Percentiles rank a stretch among this genome's conserved stretches.
These are phyloP conservation scores for Caenorhabditis latens DNA, from an alignment of 1,140 invertebrate species.

Conservation along the genomic window DNA sequence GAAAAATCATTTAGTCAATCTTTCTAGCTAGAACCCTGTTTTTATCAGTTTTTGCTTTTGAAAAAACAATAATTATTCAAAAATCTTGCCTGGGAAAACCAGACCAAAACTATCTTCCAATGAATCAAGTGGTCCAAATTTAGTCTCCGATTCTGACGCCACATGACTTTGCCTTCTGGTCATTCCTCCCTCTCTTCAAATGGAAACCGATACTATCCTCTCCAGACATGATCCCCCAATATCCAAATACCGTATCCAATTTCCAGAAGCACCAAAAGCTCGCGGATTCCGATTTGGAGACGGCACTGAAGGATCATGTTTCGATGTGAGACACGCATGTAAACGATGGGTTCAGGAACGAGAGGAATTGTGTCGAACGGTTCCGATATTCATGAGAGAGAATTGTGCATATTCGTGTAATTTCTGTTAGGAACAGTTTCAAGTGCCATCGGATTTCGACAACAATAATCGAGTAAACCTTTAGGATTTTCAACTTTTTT, in stretches of 20 bases:
- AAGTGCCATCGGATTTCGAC: no score
- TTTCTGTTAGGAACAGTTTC: conserved; percentile 64
- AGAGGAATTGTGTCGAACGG: conserved; percentile 73
- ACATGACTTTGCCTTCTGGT: no score
- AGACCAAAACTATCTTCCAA: no score
- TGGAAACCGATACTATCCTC: background rate
- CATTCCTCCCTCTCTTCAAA: no score
- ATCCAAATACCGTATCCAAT: background rate
- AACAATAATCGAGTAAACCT: no score
- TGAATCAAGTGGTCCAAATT: background rate
- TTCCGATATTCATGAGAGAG: conserved; percentile 76
- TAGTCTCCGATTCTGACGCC: no score
- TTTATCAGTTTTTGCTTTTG: no score
- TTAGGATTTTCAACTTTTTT: no score
- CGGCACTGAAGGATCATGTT: conserved; percentile 72
- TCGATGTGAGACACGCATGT: conserved; percentile 73
- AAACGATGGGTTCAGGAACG: conserved; percentile 75
- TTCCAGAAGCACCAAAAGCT: conserved; percentile 39
- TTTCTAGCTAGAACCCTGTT: no score
- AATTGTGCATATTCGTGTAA: conserved; percentile 74
- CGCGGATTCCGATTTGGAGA: conserved; percentile 68
- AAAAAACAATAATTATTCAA: conserved; percentile 13
- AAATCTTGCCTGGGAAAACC: no score
- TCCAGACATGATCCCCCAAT: background rate
- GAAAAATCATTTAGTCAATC: no score